Evolutionary conservation across 2,113 vertebrate genomes (phyloP).

Genomic region (Thymallus thymallus): DNA sequence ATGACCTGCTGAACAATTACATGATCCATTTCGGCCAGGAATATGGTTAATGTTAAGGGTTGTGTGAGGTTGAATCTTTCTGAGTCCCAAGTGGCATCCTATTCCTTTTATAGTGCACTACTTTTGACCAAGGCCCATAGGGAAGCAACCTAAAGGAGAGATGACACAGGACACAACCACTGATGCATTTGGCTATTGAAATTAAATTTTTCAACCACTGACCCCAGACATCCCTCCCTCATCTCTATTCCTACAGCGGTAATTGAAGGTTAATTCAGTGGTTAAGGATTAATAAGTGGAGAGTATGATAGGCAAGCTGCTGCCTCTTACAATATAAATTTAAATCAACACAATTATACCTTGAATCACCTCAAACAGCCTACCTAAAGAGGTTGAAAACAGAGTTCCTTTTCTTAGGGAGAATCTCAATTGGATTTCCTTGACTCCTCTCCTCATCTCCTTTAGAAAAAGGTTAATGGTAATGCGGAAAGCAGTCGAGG

Average conservation of each 20-base stretch:
- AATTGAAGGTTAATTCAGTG: slow-evolving; percentile 99
- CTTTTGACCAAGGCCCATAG: no score
- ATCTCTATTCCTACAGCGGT: slow-evolving; percentile 91
- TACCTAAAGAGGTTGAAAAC: not conserved
- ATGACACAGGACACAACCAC: slow-evolving; percentile 82
- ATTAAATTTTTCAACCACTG: slow-evolving; percentile 69
- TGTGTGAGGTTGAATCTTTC: slow-evolving; percentile 73
- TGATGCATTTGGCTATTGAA: no score
- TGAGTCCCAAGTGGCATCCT: slow-evolving; percentile 85
- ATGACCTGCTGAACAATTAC: slow-evolving; percentile 56
- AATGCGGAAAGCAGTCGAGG: not conserved
- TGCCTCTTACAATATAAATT: slow-evolving; percentile 89
- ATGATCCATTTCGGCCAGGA: slow-evolving; percentile 26
- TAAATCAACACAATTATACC: slow-evolving; percentile 93
- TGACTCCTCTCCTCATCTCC: slow-evolving; percentile 16
- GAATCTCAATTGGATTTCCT: no score
- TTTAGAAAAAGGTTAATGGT: no score
- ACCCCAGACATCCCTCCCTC: slow-evolving; percentile 89
- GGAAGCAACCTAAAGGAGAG: slow-evolving; percentile 51
- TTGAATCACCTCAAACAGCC: slow-evolving; percentile 81
- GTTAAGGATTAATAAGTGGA: slow-evolving; percentile 96
- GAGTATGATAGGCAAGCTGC: slow-evolving; percentile 94
- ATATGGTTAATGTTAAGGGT: no score
- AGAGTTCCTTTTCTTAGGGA: not conserved
- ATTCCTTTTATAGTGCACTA: no score